phyloP scores from a whole-genome alignment of 1,140 invertebrate species.

The Harpegnathos saltator region DNA sequence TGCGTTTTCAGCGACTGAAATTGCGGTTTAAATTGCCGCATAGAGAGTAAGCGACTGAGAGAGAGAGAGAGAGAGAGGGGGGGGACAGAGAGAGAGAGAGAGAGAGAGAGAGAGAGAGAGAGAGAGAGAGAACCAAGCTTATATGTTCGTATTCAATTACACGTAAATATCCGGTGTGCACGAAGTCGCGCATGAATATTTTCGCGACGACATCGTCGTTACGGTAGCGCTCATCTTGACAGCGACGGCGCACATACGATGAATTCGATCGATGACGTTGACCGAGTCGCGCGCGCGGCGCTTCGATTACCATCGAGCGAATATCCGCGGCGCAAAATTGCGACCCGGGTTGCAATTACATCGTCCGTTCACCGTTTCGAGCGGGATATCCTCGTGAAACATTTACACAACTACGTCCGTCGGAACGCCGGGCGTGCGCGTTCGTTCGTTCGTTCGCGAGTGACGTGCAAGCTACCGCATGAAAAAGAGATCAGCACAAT shows the following conservation, averaged over 20 bases:
- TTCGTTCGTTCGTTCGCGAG: background rate
- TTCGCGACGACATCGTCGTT: conserved; percentile 48
- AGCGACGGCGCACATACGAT: conserved; percentile 4
- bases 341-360: conserved; percentile 46
- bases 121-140: background rate
- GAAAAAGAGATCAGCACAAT: conserved; percentile 60
- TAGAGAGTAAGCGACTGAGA: conserved; percentile 5
- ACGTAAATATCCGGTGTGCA: conserved; percentile 33
- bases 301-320: conserved; percentile 51
- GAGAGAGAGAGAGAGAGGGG: background rate
- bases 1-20: conserved; percentile 37
- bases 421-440: background rate
- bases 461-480: conserved; percentile 9
- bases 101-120: background rate
- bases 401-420: conserved; percentile 19
- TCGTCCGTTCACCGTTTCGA: conserved; percentile 22
- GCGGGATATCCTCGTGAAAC: conserved; percentile 44
- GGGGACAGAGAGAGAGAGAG: no score
- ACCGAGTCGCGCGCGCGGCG: conserved; percentile 15
- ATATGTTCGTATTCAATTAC: conserved; percentile 59
- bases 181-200: conserved; percentile 50
- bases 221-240: conserved; percentile 47
- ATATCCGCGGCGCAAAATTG: conserved; percentile 58
- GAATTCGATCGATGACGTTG: conserved; percentile 55
- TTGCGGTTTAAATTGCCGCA: conserved; percentile 54